Evolutionary conservation across 2,113 vertebrate genomes (phyloP), one percentile per base, ranked within the genome.

Genomic region (Sminthopsis crassicaudata): DNA sequence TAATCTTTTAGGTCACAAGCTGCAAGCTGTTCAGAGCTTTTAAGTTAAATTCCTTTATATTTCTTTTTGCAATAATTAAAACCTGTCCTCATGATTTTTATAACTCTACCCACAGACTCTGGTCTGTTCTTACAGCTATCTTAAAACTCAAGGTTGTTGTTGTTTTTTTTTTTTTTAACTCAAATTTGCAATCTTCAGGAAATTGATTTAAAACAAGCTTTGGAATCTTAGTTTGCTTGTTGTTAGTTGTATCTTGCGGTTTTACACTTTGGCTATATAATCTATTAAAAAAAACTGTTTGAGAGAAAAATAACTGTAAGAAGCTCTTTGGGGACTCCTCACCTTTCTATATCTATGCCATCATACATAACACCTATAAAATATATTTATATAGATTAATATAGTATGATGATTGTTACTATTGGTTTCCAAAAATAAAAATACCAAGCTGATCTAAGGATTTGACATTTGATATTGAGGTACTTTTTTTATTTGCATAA

Each of bases 41-140:
- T 11, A 30, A 53, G 92, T 95, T 96, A 95, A 60, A 8, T 25
- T 93, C 91, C 46, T 91, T 97, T 54, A 53, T 91, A 91, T 26
- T 76, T 92, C 19, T 92, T 91, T 52, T 95, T 95, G 93, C 93
- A 46, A 50, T 23, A 16, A 67, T 76, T 46, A 11, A 93, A 96
- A 57, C 22, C 26, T 97, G 26, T 95, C 94, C 51, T 90, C 4
- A 19, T 94, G 4, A 91, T 98, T 96, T 95, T 97, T 93, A 94
- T 91, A 91, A 95, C 10, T 1, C 92, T 93, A 91, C 91, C 23
- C 0, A 2, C 22, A 93, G 60, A 92, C 96, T 96, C 90, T 96
- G 51, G 93, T 96, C 91, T 95, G 53, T 4, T 94, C 98, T 57
- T 94, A 30, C 3, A 11, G 26, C 91, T 89, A 55, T 95, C 92